Evolutionary conservation across 2,888 invertebrate genomes (phyloP).

Genomic region (Drosophila flavopinicola): DNA sequence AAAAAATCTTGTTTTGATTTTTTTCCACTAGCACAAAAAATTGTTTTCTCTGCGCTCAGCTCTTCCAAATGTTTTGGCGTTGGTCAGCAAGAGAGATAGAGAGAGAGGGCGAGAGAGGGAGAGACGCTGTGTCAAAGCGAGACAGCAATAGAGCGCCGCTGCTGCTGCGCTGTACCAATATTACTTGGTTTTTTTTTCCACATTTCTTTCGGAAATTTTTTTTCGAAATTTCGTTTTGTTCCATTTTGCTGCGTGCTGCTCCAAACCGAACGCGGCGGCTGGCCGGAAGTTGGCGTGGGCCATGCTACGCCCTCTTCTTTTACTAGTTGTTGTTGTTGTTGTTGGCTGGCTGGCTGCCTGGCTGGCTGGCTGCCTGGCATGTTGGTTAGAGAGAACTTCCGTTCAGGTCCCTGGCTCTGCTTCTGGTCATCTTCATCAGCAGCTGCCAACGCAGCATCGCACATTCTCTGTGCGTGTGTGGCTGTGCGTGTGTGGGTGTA

Average conservation of each 20-base stretch:
- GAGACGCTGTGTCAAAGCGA: conserved; percentile 10
- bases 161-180: conserved; percentile 69
- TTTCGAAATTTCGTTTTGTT: conserved; percentile 59
- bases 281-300: conserved; percentile 55
- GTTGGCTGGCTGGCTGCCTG: conserved; percentile 22
- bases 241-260: conserved; percentile 76
- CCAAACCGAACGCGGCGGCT: conserved; percentile 54
- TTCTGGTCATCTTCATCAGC: conserved; percentile 80
- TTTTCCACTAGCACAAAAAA: conserved; percentile 58
- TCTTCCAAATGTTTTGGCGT: conserved; percentile 66
- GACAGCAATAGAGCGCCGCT: conserved; percentile 35
- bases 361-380: conserved; percentile 50
- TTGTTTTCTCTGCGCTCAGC: conserved; percentile 50
- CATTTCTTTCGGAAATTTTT: conserved; percentile 40
- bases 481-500: conserved; percentile 9
- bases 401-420: conserved; percentile 59
- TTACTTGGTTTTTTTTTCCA: conserved; percentile 46
- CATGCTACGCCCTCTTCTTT: conserved; percentile 60
- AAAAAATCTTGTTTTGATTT: conserved; percentile 75
- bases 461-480: conserved; percentile 32
- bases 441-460: conserved; percentile 57
- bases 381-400: conserved; percentile 79
- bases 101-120: conserved; percentile 10
- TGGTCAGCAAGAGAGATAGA: conserved; percentile 34
- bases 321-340: conserved; percentile 36